A percentile compares a stretch with the other conserved stretches of the same genome.
These are phyloP conservation scores for Tachystola acroxantha DNA, from an alignment of 2,888 invertebrate species.

Conservation along the genomic window DNA sequence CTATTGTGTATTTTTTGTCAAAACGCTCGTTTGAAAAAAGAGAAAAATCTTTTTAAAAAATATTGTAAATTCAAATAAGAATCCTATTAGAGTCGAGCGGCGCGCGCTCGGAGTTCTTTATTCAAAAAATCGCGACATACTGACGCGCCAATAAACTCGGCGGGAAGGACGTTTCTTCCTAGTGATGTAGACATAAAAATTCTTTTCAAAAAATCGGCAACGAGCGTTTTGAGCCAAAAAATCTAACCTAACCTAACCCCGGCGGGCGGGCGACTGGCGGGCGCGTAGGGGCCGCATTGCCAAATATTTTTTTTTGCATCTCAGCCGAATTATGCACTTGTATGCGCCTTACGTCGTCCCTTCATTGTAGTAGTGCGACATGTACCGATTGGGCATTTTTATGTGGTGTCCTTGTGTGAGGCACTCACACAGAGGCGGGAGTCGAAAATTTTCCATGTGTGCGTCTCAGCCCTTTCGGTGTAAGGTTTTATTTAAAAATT, in stretches of 20 bases:
- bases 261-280: conserved; percentile 77
- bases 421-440: conserved; percentile 53
- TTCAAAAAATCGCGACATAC: conserved; percentile 65
- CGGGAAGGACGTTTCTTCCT: conserved; percentile 59
- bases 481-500: conserved; percentile 64
- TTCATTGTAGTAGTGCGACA: conserved; percentile 77
- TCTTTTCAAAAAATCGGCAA: conserved; percentile 68
- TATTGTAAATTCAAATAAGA: conserved; percentile 49
- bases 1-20: conserved; percentile 33
- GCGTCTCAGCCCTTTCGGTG: conserved; percentile 58
- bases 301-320: conserved; percentile 79
- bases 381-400: conserved; percentile 73
- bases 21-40: conserved; percentile 52
- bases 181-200: conserved; percentile 57
- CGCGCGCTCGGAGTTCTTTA: conserved; percentile 53
- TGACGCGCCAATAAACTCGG: conserved; percentile 48
- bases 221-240: conserved; percentile 77
- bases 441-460: conserved; percentile 63
- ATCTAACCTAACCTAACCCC: conserved; percentile 79
- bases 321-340: conserved; percentile 79
- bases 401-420: conserved; percentile 59
- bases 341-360: conserved; percentile 78
- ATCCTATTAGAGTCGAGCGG: conserved; percentile 41
- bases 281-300: conserved; percentile 78
- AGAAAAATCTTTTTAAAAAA: conserved; percentile 18